A percentile compares a stretch with the other conserved stretches of the same genome.
Conservation (phyloP, 2,888 invertebrate species). For the Aproaerema taeniolella region DNA sequence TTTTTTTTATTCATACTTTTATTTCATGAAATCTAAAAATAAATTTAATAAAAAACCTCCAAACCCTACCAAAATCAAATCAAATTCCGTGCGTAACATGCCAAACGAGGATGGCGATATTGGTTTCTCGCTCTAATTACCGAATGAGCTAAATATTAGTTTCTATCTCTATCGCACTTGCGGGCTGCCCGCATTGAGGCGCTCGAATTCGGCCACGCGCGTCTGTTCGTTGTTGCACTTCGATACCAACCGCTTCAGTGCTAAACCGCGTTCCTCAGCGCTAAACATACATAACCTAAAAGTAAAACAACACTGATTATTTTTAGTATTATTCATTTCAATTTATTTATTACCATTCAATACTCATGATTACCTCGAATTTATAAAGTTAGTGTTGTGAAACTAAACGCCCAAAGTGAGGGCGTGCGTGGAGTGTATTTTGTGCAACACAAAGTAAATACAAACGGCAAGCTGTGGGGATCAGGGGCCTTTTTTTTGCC, state of each 20-base stretch:
- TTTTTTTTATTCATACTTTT: too few species aligned
- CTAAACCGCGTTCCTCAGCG: conserved; percentile 72
- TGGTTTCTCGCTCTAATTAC: conserved; percentile 29
- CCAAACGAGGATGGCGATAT: conserved; percentile 30
- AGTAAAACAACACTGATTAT: conserved; percentile 53
- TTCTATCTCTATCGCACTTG: conserved; percentile 44
- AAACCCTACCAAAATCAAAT: too few species aligned
- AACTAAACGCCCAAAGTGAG: conserved; percentile 56
- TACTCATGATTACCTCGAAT: conserved; percentile 72
- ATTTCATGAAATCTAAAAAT: too few species aligned
- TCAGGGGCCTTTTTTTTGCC: conserved; percentile 97
- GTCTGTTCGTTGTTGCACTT: conserved; percentile 67
- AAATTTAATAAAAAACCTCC: too few species aligned
- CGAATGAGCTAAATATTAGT: conserved; percentile 31
- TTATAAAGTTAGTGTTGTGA: conserved; percentile 71
- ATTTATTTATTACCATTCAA: conserved; percentile 47
- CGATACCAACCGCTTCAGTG: conserved; percentile 73
- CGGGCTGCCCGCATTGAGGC: conserved; percentile 28
- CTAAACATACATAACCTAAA: conserved; percentile 71
- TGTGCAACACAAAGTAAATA: conserved; percentile 78
- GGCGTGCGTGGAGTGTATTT: conserved; percentile 75
- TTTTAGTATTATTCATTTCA: conserved; percentile 51
- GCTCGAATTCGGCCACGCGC: conserved; percentile 49
- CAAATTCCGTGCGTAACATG: conserved; percentile 16
- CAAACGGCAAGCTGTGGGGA: conserved; percentile 97